A percentile compares a stretch with the other conserved stretches of the same genome.
phyloP scores from a whole-genome alignment of 2,797 vertebrate genomes.

The Danio tinwini region DNA sequence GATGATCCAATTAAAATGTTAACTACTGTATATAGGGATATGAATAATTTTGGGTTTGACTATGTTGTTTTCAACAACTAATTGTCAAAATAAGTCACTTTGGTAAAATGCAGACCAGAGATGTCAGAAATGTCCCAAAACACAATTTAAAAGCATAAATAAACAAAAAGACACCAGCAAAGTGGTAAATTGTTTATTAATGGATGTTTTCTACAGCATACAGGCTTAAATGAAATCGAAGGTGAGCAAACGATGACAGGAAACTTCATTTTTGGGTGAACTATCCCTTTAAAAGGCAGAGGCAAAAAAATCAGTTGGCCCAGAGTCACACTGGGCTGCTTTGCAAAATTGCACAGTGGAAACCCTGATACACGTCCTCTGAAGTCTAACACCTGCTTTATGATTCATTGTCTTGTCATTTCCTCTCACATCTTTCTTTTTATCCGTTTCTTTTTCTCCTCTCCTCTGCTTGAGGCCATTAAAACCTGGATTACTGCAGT shows the following conservation, averaged over 20 bases:
- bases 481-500: constrained; percentile 13
- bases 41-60: too few species aligned
- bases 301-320: constrained; percentile 45
- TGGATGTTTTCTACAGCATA: too few species aligned
- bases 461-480: constrained; percentile 26
- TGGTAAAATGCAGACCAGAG: too few species aligned
- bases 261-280: background rate
- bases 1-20: too few species aligned
- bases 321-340: constrained; percentile 47
- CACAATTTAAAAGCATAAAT: too few species aligned
- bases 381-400: constrained; percentile 41
- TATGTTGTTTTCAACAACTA: too few species aligned
- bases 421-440: constrained; percentile 27
- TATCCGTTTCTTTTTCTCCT: constrained; percentile 2
- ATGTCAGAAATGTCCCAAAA: too few species aligned
- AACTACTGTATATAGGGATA: too few species aligned
- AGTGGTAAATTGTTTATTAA: too few species aligned
- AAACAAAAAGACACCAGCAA: too few species aligned
- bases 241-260: background rate
- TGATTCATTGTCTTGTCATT: constrained; percentile 38
- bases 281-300: constrained; percentile 19
- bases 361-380: constrained; percentile 34
- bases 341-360: constrained; percentile 50
- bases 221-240: too few species aligned
- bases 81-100: too few species aligned